Evolutionary conservation across 2,888 invertebrate genomes (phyloP).

Genomic region (Netelia melanura): DNA sequence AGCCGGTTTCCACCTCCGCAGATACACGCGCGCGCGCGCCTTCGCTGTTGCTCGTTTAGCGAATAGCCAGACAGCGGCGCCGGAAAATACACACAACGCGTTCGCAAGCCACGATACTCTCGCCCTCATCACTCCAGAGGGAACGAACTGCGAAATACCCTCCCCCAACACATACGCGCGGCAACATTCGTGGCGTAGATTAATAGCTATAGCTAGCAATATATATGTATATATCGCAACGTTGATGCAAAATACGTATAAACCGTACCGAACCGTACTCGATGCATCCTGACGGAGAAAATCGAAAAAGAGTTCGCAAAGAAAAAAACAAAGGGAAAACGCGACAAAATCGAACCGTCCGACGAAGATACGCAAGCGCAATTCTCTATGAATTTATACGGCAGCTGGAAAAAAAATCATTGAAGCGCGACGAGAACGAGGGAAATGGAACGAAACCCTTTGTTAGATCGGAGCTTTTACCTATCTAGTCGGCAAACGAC

Average conservation of each 20-base stretch:
- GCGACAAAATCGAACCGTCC: not conserved
- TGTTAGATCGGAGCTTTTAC: not conserved
- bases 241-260: not conserved
- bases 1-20: slow-evolving; percentile 37
- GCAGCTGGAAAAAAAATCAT: not conserved
- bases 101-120: not conserved
- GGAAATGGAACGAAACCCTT: not conserved
- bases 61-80: slow-evolving; percentile 45
- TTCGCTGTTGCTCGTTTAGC: slow-evolving; percentile 15
- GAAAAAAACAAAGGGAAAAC: not conserved
- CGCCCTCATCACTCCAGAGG: not conserved
- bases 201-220: not conserved
- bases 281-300: not conserved
- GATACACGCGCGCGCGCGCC: no score
- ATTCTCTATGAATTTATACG: not conserved
- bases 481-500: not conserved
- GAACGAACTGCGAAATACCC: not conserved
- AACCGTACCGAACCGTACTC: not conserved
- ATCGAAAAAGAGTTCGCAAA: not conserved
- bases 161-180: not conserved
- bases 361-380: slow-evolving; percentile 5
- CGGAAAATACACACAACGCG: slow-evolving; percentile 27
- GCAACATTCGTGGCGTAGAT: not conserved
- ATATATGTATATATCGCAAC: not conserved
- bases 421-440: not conserved